Conservation (phyloP, 35 echinoderm and acorn worm genomes). For the Patiria miniata region DNA sequence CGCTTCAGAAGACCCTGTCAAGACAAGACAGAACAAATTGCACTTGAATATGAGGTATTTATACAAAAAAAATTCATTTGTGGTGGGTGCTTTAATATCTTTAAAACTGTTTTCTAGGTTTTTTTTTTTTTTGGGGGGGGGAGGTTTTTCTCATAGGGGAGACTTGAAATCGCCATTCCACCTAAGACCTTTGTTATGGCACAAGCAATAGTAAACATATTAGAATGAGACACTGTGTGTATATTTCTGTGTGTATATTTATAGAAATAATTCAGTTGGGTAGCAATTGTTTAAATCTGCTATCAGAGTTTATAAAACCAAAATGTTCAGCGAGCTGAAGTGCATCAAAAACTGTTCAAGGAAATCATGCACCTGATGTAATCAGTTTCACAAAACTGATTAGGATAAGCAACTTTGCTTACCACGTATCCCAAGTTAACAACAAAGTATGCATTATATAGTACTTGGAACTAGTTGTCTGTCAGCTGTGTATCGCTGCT, state of each 20-base stretch:
- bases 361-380: neutral
- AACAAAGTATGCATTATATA: neutral
- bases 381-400: neutral
- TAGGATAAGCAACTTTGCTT: neutral
- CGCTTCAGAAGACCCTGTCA: slow-evolving; percentile 65
- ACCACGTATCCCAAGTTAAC: neutral
- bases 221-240: no score
- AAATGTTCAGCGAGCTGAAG: no score
- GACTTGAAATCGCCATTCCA: no score
- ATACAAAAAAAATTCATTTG: neutral
- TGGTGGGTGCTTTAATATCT: no score
- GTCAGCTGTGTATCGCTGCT: neutral
- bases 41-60: neutral
- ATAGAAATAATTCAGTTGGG: no score
- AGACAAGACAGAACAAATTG: neutral
- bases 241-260: no score
- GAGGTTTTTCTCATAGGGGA: no score
- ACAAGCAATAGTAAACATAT: no score
- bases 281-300: no score
- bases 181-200: neutral
- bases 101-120: neutral
- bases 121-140: no score
- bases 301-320: no score
- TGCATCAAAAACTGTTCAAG: neutral
- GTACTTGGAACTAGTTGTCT: neutral